Evolutionary conservation across 2,113 vertebrate species (phyloP), one percentile per base, ranked within the genome.

Genomic region (Verasper variegatus): DNA sequence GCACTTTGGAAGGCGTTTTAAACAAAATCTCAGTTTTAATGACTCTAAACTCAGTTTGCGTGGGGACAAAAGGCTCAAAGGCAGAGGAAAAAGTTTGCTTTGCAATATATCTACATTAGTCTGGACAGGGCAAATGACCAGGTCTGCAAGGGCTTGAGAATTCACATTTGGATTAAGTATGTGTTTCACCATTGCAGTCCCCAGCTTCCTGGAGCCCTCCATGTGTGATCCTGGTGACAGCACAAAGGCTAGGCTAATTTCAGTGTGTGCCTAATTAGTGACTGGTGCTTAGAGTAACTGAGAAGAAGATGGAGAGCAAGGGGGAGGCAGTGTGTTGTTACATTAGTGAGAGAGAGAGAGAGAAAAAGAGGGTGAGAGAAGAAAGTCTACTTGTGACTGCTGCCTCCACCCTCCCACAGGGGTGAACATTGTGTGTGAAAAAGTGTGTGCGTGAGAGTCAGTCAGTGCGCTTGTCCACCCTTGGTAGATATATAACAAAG

Each of bases 401-500:
- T 68, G 52, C 55, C 42, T 54, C 81, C 31, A 68, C 60, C 55
- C 52, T 76, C 76, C 76, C 58, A 78, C 52, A 56, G 35, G 68
- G 57, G 21, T 55, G 68, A 82, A 52, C 24, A 47, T 0, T 0
- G 11, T 61, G 73, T 71, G 67, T 80, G 24, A 42, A 80, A 75
- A 17, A 40, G 70, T 52, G 35, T 37, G 76, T 80, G 81, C 9
- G 18, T 67, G 77, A 71, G 72, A 58, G 60, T 49, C 71, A 78
- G 80, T 59, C 61, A 71, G 80, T 52, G 78, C 68, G 60, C 69
- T 78, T 76, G 71, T 75, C 83, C 76, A 82, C 71, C 81, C 84
- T 80, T 82, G 83, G 80, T 68, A 75, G 81, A 86, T 74, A 83
- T 84, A 87, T 79, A 89, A 88, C 83, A 92, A 89, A 84, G 68